Evolutionary conservation across 2,797 vertebrate species (phyloP).

Genomic region (Pelobates cultripes): DNA sequence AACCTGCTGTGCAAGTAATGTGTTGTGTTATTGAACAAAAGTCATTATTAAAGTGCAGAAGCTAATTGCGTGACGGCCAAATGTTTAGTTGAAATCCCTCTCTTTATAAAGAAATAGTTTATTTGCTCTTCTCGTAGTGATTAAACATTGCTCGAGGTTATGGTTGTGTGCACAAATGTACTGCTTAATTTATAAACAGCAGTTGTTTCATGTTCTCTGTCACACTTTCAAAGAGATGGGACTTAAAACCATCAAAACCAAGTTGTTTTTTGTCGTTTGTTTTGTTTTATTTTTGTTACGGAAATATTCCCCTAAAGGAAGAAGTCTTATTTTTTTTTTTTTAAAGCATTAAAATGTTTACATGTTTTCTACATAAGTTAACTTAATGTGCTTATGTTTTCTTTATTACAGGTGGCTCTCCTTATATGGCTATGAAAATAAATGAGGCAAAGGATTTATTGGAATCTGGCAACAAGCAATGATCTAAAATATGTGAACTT

Average conservation of each 20-base stretch:
- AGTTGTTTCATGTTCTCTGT: constrained; percentile 1
- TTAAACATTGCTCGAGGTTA: constrained; percentile 23
- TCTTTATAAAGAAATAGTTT: not conserved
- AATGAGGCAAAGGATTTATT: constrained; percentile 93
- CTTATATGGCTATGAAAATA: constrained; percentile 90
- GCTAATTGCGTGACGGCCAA: not conserved
- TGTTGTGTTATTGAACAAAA: not conserved
- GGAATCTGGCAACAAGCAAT: constrained; percentile 80
- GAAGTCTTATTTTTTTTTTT: not conserved
- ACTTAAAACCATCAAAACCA: not conserved
- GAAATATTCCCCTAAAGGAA: not conserved
- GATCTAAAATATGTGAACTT: constrained; percentile 52
- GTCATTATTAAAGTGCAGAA: not conserved
- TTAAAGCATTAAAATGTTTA: not conserved
- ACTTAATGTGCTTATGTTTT: not conserved
- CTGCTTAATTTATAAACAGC: constrained; percentile 19
- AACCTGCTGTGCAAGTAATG: not conserved
- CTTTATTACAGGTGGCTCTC: constrained; percentile 83
- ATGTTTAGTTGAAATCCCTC: not conserved
- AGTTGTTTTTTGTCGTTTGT: no score
- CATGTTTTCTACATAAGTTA: not conserved
- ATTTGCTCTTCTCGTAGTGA: not conserved
- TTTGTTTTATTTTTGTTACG: not conserved
- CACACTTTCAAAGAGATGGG: not conserved
- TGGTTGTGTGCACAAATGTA: constrained; percentile 7